Conservation (phyloP, 2,113 vertebrate genomes). For the Paedocypris sp. region DNA sequence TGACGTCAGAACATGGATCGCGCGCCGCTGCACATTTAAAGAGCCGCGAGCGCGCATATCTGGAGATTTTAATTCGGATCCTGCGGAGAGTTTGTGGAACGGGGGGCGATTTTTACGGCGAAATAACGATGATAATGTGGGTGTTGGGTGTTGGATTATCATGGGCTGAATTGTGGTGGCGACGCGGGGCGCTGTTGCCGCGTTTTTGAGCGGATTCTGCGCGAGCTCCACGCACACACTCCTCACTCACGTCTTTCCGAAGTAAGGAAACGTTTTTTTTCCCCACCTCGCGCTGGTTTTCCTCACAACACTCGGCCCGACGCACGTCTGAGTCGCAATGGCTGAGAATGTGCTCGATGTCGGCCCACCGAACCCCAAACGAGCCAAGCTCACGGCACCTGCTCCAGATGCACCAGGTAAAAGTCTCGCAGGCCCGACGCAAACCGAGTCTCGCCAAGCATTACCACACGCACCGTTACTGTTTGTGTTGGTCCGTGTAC, state of each 20-base stretch:
- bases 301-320: constrained; percentile 13
- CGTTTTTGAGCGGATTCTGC: constrained; percentile 61
- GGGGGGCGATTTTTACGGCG: constrained; percentile 43
- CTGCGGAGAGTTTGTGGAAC: constrained; percentile 43
- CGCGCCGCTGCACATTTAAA: constrained; percentile 50
- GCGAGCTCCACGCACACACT: constrained; percentile 14
- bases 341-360: constrained; percentile 89
- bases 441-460: not conserved
- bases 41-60: constrained; percentile 37
- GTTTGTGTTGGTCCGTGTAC: no score
- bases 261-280: constrained; percentile 20
- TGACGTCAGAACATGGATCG: constrained; percentile 62
- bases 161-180: constrained; percentile 74
- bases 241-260: not conserved
- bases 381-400: constrained; percentile 89
- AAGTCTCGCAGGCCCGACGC: not conserved
- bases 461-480: not conserved
- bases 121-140: constrained; percentile 67
- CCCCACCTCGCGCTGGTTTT: not conserved
- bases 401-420: constrained; percentile 90
- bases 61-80: constrained; percentile 31
- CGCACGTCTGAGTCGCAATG: constrained; percentile 54
- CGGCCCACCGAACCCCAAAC: constrained; percentile 87
- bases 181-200: constrained; percentile 81
- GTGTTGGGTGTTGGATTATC: constrained; percentile 74